A percentile compares a stretch with the other conserved stretches of the same genome.
These are phyloP conservation scores for Saxicola maurus DNA, from an alignment of 2,797 vertebrate genomes.

Conservation along the genomic window DNA sequence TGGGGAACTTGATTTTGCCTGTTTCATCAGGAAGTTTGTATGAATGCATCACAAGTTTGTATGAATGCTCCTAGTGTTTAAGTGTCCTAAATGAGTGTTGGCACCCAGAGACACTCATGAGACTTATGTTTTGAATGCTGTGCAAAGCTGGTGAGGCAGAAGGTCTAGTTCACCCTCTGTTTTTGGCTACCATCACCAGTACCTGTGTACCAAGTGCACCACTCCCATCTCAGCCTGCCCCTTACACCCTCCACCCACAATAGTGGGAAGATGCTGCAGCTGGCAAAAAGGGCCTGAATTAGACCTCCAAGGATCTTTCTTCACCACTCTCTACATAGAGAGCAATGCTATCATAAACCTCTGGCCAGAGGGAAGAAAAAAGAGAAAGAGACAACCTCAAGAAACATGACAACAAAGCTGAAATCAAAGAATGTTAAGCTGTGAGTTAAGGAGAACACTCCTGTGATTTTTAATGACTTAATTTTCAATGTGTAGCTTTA, in stretches of 20 bases:
- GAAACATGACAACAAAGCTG: neutral
- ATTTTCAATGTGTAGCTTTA: neutral
- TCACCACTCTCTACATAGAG: neutral
- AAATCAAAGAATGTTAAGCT: neutral
- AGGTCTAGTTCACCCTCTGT: neutral
- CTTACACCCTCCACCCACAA: neutral
- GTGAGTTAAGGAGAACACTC: neutral
- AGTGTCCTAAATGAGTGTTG: neutral
- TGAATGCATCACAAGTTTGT: neutral
- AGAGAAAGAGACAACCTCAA: neutral
- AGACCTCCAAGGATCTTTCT: neutral
- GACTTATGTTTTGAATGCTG: neutral
- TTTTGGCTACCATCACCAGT: neutral
- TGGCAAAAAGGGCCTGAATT: neutral
- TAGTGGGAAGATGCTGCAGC: neutral
- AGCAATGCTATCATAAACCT: neutral
- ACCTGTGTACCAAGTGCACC: neutral
- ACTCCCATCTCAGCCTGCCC: neutral
- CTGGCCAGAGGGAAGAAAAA: neutral
- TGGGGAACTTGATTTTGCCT: neutral
- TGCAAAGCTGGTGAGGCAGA: neutral
- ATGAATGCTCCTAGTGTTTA: fast-evolving
- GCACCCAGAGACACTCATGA: neutral
- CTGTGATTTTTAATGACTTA: neutral
- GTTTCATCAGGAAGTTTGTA: neutral